A percentile compares a stretch with the other conserved stretches of the same genome.
Conservation (phyloP, 1,140 invertebrate genomes). For the Steinernema khuongi region DNA sequence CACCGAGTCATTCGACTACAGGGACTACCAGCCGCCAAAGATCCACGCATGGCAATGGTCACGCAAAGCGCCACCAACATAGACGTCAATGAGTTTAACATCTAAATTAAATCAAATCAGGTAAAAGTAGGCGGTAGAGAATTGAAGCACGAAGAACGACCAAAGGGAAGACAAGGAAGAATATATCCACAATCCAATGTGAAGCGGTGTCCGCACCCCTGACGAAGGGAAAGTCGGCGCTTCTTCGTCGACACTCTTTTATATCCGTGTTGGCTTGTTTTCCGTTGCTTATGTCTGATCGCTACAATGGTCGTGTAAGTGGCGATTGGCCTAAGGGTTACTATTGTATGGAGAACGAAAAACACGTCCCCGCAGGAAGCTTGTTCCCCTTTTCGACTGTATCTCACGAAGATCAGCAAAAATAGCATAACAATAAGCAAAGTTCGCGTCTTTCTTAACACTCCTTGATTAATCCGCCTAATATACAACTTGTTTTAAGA, state of each 20-base stretch:
- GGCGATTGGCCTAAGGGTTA: neutral
- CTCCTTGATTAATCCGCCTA: no score
- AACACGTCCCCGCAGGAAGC: neutral
- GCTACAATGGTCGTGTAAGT: neutral
- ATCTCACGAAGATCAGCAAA: neutral
- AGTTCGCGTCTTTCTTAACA: no score
- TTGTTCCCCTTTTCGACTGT: neutral
- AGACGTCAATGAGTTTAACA: neutral
- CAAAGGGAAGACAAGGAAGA: neutral
- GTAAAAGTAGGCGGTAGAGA: no score
- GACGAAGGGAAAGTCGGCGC: conserved; percentile 1
- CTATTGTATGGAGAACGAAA: neutral
- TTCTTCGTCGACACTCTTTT: neutral
- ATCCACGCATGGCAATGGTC: neutral
- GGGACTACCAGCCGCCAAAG: neutral
- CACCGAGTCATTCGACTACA: conserved; percentile 5
- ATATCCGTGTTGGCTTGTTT: conserved; percentile 6
- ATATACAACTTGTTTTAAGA: no score
- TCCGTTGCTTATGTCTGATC: conserved; percentile 1
- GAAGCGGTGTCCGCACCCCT: neutral
- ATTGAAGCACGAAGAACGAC: neutral
- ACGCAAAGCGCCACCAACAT: neutral
- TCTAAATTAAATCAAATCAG: neutral
- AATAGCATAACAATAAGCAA: neutral
- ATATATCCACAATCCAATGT: neutral